Conservation (phyloP, 2,797 vertebrate species). For the Euthynnus affinis region DNA sequence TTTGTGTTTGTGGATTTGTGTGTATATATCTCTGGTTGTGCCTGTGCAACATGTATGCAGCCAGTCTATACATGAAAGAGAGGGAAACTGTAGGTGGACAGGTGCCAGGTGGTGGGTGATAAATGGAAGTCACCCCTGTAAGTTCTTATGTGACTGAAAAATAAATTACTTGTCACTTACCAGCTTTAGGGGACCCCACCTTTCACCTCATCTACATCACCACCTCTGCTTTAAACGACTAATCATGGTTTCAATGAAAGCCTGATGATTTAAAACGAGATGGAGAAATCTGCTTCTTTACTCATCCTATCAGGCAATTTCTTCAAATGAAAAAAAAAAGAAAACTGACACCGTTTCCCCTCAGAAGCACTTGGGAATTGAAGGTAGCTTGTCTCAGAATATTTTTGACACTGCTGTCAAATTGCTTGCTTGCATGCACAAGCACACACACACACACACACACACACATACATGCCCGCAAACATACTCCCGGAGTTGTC, state of each 20-base stretch:
- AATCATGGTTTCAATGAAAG: slow-evolving; percentile 37
- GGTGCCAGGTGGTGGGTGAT: slow-evolving; percentile 44
- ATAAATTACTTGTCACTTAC: slow-evolving; percentile 49
- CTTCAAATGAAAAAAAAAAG: slow-evolving; percentile 38
- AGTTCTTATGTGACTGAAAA: slow-evolving; percentile 51
- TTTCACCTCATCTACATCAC: slow-evolving; percentile 30
- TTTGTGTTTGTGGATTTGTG: slow-evolving; percentile 11
- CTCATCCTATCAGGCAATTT: slow-evolving; percentile 42
- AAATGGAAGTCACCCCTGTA: slow-evolving; percentile 36
- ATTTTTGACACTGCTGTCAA: slow-evolving; percentile 31
- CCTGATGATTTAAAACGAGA: slow-evolving; percentile 45
- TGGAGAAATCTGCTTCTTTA: slow-evolving; percentile 19
- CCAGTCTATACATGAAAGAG: not conserved
- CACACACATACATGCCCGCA: not conserved
- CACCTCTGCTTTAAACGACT: slow-evolving; percentile 22
- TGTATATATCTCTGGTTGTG: slow-evolving; percentile 12
- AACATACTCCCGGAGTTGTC: slow-evolving; percentile 23
- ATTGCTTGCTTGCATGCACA: slow-evolving; percentile 1
- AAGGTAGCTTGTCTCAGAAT: slow-evolving; percentile 40
- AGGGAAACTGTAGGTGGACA: slow-evolving; percentile 29
- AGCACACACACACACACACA: not conserved
- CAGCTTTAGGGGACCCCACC: slow-evolving; percentile 15
- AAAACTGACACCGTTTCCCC: slow-evolving; percentile 41
- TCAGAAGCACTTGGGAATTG: slow-evolving; percentile 36
- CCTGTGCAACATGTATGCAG: not conserved